Conservation (phyloP, 2,113 vertebrate species). For the Entelurus aequoreus region DNA sequence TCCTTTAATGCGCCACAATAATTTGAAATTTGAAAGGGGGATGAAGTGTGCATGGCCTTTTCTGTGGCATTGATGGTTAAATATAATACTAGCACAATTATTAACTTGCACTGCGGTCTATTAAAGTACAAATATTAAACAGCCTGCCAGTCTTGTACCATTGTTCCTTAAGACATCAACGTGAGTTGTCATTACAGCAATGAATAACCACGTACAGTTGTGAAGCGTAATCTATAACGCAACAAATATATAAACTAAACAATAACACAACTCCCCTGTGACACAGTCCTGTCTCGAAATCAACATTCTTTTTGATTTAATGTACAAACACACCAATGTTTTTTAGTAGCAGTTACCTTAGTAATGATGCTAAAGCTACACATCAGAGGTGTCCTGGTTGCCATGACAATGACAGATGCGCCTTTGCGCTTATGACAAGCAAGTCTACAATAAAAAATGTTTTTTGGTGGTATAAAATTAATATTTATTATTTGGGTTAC, state of each 20-base stretch:
- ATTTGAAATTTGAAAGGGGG: slow-evolving; percentile 25
- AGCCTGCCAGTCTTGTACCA: neutral
- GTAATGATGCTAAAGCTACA: neutral
- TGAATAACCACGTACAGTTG: neutral
- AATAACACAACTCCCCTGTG: no score
- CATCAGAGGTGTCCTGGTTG: neutral
- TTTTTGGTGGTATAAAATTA: neutral
- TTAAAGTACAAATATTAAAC: neutral
- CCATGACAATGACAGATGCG: neutral
- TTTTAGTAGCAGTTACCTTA: neutral
- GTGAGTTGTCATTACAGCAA: neutral
- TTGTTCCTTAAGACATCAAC: neutral
- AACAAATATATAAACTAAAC: no score
- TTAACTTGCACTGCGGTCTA: slow-evolving; percentile 1
- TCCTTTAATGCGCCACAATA: slow-evolving; percentile 24
- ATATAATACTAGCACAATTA: neutral
- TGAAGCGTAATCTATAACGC: neutral
- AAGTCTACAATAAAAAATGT: neutral
- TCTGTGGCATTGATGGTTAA: slow-evolving; percentile 1
- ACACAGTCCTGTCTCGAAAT: no score
- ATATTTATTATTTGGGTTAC: neutral
- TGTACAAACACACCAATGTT: neutral
- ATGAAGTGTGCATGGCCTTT: neutral
- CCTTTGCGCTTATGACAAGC: neutral
- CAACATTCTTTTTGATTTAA: neutral